Evolutionary conservation across 2,888 invertebrate species (phyloP), one percentile per base, ranked within the genome.

Genomic region (Papilio gigon): DNA sequence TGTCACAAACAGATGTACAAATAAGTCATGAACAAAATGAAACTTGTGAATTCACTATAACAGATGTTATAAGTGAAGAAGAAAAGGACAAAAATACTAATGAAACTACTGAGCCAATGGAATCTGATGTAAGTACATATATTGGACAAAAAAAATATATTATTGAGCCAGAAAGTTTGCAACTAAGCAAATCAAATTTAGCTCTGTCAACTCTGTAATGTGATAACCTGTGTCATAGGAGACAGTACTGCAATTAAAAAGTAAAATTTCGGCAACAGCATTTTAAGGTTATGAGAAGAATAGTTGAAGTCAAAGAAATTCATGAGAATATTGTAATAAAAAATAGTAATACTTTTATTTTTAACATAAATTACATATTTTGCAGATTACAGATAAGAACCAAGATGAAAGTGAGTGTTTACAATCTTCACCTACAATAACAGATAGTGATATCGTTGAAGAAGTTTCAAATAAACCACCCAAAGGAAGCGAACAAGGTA

Each of bases 41-140:
- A 44, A 17, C 12, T 17, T 62, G 33, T 58, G 35, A 17, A 56
- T 47, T 70, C 17, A 33, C 56, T 17, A 58, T 62, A 58, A 58
- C 56, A 62, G 63, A 70, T 30, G 37, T 65, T 22, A 56, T n/a
- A 11, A 59, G 61, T 62, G 37, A 69, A 60, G 30, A 30, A 22
- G 70, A 61, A 20, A 17, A 2, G 4, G n/a, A 35, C 17, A 67
- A 44, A 40, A 35, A 61, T 42, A 37, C 33, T n/a, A 11, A 33
- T 17, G 35, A 61, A 22, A 33, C 4, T 35, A 53, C 3, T 30
- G 22, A 58, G 0, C 25, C 25, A 61, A 65, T 50, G 25, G 60
- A 37, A 60, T 37, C 9, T 47, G 64, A 64, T 64, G 69, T 72
- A 60, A 67, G 67, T 65, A 37, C n/a, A n/a, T n/a, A n/a, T n/a